phyloP scores from a whole-genome alignment of 2,797 vertebrate species.

The Pseudotriccus pelzelni region DNA sequence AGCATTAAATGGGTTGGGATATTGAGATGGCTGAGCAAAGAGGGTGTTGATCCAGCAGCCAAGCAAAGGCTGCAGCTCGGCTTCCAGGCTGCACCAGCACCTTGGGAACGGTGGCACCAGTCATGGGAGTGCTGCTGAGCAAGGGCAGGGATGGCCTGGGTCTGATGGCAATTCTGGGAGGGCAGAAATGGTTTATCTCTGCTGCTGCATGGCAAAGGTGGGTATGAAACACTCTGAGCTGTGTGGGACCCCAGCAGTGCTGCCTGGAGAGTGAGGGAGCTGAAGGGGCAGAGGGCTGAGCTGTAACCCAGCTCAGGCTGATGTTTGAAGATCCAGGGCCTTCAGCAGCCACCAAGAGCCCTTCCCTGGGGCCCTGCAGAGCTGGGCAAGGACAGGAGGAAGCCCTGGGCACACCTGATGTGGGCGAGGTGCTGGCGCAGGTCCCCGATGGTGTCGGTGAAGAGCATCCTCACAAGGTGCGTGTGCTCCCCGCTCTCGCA shows the following conservation, averaged over 20 bases:
- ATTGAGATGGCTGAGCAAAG: background rate
- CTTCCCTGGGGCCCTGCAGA: background rate
- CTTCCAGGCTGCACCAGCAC: background rate
- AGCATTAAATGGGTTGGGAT: accelerated
- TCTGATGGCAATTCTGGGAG: background rate
- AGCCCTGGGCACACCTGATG: constrained; percentile 75
- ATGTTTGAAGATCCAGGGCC: background rate
- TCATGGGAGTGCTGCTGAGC: background rate
- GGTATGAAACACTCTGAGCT: background rate
- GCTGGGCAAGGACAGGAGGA: background rate
- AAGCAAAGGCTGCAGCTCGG: background rate
- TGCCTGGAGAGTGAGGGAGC: background rate
- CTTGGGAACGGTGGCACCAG: background rate
- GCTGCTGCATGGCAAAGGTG: background rate
- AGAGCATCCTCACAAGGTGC: constrained; percentile 82
- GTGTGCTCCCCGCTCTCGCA: constrained; percentile 84
- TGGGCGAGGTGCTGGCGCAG: constrained; percentile 80
- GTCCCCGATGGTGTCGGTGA: constrained; percentile 83
- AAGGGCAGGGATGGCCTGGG: background rate
- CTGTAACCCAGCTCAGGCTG: background rate
- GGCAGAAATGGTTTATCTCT: background rate
- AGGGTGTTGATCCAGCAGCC: background rate
- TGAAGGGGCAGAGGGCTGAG: background rate
- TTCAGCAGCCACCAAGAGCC: background rate
- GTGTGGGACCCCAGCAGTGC: background rate